Evolutionary conservation across 2,888 invertebrate species (phyloP), one percentile per base, ranked within the genome.

Genomic region (Neoscelio sp.): DNA sequence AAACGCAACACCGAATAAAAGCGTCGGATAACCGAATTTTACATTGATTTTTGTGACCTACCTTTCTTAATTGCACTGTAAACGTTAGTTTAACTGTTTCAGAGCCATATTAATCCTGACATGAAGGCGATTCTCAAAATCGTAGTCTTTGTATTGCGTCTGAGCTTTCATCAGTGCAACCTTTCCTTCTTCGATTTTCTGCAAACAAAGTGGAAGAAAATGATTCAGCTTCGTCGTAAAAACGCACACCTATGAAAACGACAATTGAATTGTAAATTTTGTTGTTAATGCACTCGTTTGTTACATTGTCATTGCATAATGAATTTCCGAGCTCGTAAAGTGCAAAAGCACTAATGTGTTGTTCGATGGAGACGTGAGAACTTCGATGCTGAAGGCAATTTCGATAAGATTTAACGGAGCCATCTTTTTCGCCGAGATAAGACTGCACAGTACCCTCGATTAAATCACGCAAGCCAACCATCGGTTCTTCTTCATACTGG

Each of bases 61-160:
- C 33, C 33, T 18, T 3, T 20, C n/a, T 44, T 20, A 38, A 38
- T n/a, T n/a, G n/a, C n/a, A n/a, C n/a, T 42, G 15, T 13, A 42
- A 42, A 42, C 38, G 46, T 83, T 74, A 82, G 54, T 81, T 74
- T 15, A 78, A 42, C 56, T 84, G 86, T 83, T 90, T 91, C 74
- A 93, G 87, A 40, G 93, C 92, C 48, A 92, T 91, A 85, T 94
- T 93, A 48, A 94, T 92, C 78, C 94, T 90, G 20, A 94, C 93
- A 81, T 91, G 92, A 42, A 95, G 91, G 50, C 94, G 91, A 85
- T 92, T 93, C 85, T 94, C 94, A 88, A 94, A 94, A 88, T 95
- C 94, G 84, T 93, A 94, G 83, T 93, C 93, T 84, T 92, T 93
- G 85, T 93, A 94, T 52, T 91, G 91, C 54, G 90, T 91, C 85